phyloP scores from a whole-genome alignment of 2,888 invertebrate species.

The Scaptodrosophila latifasciaeformis region DNA sequence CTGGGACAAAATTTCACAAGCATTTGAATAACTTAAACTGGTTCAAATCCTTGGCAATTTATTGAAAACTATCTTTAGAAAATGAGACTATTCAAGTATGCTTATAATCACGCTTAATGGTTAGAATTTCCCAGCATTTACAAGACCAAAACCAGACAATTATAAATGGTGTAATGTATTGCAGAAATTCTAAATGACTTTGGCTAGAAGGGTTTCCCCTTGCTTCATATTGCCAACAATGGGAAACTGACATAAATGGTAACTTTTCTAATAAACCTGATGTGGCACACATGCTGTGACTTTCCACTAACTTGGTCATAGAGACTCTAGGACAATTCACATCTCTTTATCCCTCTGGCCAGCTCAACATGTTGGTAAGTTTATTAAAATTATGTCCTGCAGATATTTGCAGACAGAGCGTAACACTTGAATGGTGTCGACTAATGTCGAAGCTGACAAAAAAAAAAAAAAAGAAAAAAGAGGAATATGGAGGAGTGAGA shows the following conservation, averaged over 20 bases:
- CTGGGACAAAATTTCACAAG: too few species aligned
- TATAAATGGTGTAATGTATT: not conserved
- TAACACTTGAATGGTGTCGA: constrained; percentile 35
- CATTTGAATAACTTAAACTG: too few species aligned
- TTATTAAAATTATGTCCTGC: constrained; percentile 61
- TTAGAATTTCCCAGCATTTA: too few species aligned
- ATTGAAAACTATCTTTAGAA: too few species aligned
- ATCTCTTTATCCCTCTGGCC: not conserved
- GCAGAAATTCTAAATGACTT: not conserved
- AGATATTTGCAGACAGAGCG: constrained; percentile 41
- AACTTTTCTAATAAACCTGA: constrained; percentile 3
- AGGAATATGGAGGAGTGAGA: not conserved
- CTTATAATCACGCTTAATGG: too few species aligned
- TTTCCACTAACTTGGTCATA: too few species aligned
- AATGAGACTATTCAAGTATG: too few species aligned
- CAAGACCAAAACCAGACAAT: too few species aligned
- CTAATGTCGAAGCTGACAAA: constrained; percentile 54
- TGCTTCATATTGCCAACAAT: not conserved
- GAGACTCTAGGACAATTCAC: too few species aligned
- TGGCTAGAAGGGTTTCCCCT: not conserved
- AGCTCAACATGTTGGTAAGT: constrained; percentile 32
- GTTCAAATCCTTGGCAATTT: too few species aligned
- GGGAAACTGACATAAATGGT: not conserved
- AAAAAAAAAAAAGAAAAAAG: constrained; percentile 10
- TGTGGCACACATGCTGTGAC: not conserved